phyloP scores from a whole-genome alignment of 2,113 vertebrate species.

The Cichladusa arquata region DNA sequence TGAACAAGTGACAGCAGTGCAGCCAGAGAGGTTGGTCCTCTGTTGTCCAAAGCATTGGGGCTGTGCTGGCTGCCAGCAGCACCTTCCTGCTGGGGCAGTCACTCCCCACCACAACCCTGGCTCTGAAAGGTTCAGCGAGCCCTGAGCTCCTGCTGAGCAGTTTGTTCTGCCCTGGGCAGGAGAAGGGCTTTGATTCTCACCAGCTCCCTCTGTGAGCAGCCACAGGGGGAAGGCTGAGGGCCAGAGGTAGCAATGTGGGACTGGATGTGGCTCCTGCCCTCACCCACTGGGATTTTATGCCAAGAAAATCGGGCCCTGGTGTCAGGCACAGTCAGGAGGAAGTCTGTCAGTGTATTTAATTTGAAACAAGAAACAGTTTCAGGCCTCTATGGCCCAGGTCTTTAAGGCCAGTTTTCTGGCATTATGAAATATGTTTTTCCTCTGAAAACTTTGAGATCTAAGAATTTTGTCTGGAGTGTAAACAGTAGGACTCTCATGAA shows the following conservation, averaged over 20 bases:
- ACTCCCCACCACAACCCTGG: neutral
- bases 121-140: neutral
- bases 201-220: neutral
- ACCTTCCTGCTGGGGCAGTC: neutral
- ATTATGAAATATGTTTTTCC: constrained; percentile 53
- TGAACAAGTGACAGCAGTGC: neutral
- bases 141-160: neutral
- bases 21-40: neutral
- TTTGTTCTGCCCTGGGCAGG: neutral
- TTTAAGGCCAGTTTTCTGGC: constrained; percentile 61
- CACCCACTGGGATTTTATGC: neutral
- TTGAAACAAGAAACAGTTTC: constrained; percentile 49
- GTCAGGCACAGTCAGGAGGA: neutral
- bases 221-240: neutral
- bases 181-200: neutral
- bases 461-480: constrained; percentile 60
- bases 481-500: constrained; percentile 67
- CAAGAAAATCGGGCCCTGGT: neutral
- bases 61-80: neutral
- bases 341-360: neutral
- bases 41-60: neutral
- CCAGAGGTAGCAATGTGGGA: neutral
- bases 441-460: constrained; percentile 67
- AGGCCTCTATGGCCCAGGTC: constrained; percentile 19
- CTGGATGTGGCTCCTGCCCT: neutral